phyloP scores from a whole-genome alignment of 2,797 vertebrate species.

The Pantherophis alleghaniensis region DNA sequence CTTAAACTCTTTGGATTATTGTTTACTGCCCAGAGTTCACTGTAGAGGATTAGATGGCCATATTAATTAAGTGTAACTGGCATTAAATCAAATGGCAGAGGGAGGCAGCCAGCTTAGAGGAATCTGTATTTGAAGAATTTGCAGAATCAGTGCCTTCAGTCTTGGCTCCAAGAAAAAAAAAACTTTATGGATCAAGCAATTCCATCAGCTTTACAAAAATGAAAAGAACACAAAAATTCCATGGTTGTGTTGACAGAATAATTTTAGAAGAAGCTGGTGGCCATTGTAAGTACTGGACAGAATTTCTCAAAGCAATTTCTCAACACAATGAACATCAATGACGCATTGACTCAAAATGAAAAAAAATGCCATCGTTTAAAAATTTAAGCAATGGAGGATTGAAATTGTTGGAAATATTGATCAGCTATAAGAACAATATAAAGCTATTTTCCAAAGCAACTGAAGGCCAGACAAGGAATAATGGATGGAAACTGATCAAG shows the following conservation, averaged over 20 bases:
- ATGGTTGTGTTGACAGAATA: neutral
- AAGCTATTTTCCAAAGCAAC: neutral
- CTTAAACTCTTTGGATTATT: neutral
- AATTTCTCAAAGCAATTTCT: neutral
- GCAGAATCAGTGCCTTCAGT: neutral
- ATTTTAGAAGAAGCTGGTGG: neutral
- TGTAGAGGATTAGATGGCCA: neutral
- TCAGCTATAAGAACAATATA: neutral
- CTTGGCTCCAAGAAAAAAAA: neutral
- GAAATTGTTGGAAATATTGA: neutral
- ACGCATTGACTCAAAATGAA: neutral
- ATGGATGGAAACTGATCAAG: too few relatives aligned
- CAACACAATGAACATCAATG: neutral
- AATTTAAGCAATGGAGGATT: neutral
- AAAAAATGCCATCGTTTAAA: neutral
- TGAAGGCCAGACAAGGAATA: too few relatives aligned
- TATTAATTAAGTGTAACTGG: neutral
- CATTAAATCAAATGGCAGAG: neutral
- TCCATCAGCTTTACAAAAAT: neutral
- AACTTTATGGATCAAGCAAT: neutral
- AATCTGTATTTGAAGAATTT: neutral
- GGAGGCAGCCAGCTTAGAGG: neutral
- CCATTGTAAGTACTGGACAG: neutral
- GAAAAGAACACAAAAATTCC: neutral
- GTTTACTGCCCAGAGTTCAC: neutral